phyloP scores from a whole-genome alignment of 2,888 invertebrate genomes.

The Eugnorisma glareosa region DNA sequence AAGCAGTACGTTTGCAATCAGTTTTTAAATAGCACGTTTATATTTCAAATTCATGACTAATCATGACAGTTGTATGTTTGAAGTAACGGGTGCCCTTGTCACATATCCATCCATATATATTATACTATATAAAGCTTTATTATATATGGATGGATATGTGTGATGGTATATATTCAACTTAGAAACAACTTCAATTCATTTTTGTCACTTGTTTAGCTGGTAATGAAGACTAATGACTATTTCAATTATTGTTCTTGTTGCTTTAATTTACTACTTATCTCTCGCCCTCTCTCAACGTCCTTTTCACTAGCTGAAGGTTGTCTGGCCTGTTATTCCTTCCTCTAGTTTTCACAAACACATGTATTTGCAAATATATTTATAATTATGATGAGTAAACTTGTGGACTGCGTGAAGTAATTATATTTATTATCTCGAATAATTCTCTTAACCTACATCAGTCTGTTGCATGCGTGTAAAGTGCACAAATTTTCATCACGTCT shows the following conservation, averaged over 20 bases:
- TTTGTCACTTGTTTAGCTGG: slow-evolving; percentile 21
- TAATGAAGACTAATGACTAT: slow-evolving; percentile 46
- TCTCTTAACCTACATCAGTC: slow-evolving; percentile 10
- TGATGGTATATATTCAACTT: no score
- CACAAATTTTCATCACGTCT: slow-evolving; percentile 19
- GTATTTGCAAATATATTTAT: not conserved
- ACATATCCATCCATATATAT: no score
- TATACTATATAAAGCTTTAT: no score
- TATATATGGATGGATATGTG: no score
- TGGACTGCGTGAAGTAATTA: not conserved
- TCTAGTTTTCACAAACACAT: not conserved
- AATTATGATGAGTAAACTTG: not conserved
- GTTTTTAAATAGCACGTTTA: slow-evolving; percentile 29
- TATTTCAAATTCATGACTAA: slow-evolving; percentile 33
- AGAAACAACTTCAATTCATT: slow-evolving; percentile 39
- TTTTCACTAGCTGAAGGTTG: not conserved
- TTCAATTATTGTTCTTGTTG: slow-evolving; percentile 9
- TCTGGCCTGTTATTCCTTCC: not conserved
- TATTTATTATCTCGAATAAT: slow-evolving; percentile 6
- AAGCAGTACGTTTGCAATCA: slow-evolving; percentile 24
- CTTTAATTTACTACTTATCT: not conserved
- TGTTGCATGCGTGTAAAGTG: not conserved
- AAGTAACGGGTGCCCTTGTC: slow-evolving; percentile 56
- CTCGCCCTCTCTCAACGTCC: not conserved
- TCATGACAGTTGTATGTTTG: slow-evolving; percentile 50